Base-by-base conservation (phyloP, 2,113 vertebrate genomes). In the Strix aluco region DNA sequence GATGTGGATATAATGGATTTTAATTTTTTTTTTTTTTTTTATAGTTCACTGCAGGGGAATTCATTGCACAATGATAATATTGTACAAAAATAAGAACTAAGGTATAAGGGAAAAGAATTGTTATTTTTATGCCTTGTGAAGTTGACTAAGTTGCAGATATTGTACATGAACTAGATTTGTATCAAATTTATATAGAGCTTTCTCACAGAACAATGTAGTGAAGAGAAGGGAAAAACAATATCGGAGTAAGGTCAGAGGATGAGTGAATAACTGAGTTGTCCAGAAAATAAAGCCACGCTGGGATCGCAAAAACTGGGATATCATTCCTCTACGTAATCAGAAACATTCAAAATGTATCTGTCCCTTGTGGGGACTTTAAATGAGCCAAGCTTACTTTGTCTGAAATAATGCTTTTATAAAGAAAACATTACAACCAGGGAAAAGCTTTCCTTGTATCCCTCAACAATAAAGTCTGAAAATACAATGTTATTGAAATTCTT, bases 341-440 rank as follows among this genome's bases (percentile, higher is more conserved):
- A 93, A 82, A 17, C 77, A 94, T 97, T 94, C 85, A 87, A 81
- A 96, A 96, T 86, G 47, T 75, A 94, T 74, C 71, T 86, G n/a
- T 96, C 92, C 92, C 88, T 97, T 84, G 65, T 88, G 93, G 72
- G 52, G 44, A 72, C 86, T 96, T 94, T 73, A 90, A 97, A 95
- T 83, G 80, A 94, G 44, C 59, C 83, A 81, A 87, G 59, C 42
- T 96, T 90, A 71, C 88, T 97, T 81, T 74, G 58, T 95, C 84
- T 82, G 75, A 94, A 95, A 78, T 73, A 38, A 85, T 85, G 75
- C 54, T 96, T 88, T 96, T 95, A 83, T 81, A 88, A 66, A 91
- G 87, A 83, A 93, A 96, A 94, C 83, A 75, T n/a, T 78, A 52
- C 55, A 92, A 20, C 32, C 47, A 69, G 51, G 55, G 62, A 87